phyloP scores from a whole-genome alignment of 2,113 vertebrate genomes.

The Amblyopsis rosae region DNA sequence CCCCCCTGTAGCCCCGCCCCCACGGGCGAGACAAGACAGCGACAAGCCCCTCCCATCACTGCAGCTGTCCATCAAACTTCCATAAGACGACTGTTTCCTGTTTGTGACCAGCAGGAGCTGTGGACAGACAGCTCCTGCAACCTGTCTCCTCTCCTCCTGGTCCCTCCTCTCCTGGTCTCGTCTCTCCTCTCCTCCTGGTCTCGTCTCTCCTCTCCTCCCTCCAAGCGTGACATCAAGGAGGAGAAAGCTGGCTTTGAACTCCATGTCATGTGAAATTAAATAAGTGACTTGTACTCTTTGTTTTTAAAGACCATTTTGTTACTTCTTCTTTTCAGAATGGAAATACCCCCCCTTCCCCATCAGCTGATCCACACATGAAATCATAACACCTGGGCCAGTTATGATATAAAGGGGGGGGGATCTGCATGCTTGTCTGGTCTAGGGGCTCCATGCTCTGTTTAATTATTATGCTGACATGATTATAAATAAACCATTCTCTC shows the following conservation, averaged over 20 bases:
- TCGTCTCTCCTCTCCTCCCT: slow-evolving; percentile 10
- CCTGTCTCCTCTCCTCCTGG: slow-evolving; percentile 37
- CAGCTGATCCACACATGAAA: slow-evolving; percentile 52
- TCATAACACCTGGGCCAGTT: slow-evolving; percentile 73
- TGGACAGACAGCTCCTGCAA: slow-evolving; percentile 10
- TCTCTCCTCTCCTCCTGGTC: not conserved
- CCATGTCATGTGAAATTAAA: too few relatives aligned
- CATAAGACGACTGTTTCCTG: too few relatives aligned
- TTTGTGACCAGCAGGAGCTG: slow-evolving; percentile 3
- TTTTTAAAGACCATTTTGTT: too few relatives aligned
- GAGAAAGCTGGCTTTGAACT: too few relatives aligned
- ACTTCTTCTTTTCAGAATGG: not conserved
- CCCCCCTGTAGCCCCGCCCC: not conserved
- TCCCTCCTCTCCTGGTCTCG: not conserved
- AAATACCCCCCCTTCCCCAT: not conserved
- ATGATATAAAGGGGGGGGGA: slow-evolving; percentile 72
- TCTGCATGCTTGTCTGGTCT: slow-evolving; percentile 81
- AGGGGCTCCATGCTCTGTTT: slow-evolving; percentile 82
- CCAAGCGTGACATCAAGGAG: not conserved
- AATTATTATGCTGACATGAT: slow-evolving; percentile 90
- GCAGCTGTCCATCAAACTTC: not conserved
- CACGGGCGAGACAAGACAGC: not conserved
- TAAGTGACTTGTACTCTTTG: too few relatives aligned
- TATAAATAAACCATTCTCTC: slow-evolving; percentile 94
- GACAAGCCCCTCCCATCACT: slow-evolving; percentile 38